These are phyloP conservation scores for Empidonax traillii DNA, from an alignment of 2,113 vertebrate species.

Conservation along the genomic window DNA sequence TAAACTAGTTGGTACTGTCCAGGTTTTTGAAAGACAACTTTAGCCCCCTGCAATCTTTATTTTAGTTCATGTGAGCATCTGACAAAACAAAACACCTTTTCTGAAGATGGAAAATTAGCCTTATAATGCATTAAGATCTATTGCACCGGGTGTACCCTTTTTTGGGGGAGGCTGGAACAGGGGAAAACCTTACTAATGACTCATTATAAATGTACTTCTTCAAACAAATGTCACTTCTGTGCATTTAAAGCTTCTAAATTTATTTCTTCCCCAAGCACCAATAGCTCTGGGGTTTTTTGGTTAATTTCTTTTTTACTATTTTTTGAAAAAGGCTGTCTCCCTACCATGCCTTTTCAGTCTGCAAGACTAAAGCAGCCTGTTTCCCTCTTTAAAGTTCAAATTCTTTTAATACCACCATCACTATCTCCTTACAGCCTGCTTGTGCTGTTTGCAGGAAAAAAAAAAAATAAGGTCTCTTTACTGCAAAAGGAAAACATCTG, in stretches of 20 bases:
- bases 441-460: background rate
- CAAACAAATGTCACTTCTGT: background rate
- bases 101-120: background rate
- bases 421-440: background rate
- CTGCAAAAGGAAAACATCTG: background rate
- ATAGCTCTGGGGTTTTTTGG: background rate
- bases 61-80: background rate
- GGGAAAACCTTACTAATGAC: background rate
- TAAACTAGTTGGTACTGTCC: background rate
- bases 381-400: background rate
- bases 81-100: background rate
- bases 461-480: background rate
- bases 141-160: background rate
- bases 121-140: background rate
- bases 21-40: background rate
- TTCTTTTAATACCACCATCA: background rate
- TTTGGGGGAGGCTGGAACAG: background rate
- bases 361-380: background rate
- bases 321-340: background rate
- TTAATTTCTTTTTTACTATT: background rate
- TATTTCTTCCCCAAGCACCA: background rate
- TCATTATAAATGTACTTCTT: conserved; percentile 8
- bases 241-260: background rate
- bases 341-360: background rate
- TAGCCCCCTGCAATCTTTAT: background rate